These are phyloP conservation scores for Diphyllodes magnificus DNA, from an alignment of 2,113 vertebrate genomes.

Conservation along the genomic window DNA sequence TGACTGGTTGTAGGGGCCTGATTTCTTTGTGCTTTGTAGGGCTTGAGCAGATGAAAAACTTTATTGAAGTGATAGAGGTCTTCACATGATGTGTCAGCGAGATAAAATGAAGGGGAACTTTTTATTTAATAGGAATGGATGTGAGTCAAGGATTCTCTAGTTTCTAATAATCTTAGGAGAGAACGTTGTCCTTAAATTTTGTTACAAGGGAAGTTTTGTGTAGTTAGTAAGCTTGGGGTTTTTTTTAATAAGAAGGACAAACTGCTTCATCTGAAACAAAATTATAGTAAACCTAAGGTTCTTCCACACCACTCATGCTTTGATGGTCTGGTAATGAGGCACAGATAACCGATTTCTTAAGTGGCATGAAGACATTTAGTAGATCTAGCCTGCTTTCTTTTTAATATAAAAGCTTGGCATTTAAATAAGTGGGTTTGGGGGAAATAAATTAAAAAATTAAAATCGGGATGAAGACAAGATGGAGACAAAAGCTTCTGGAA, in stretches of 20 bases:
- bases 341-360: background rate
- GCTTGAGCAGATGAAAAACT: background rate
- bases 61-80: background rate
- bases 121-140: background rate
- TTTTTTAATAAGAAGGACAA: background rate
- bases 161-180: background rate
- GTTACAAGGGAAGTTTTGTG: background rate
- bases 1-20: background rate
- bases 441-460: background rate
- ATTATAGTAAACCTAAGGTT: background rate
- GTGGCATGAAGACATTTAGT: background rate
- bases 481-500: background rate
- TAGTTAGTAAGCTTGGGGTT: background rate
- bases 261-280: background rate
- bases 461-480: background rate
- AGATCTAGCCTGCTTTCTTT: background rate
- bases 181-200: background rate
- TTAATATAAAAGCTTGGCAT: background rate
- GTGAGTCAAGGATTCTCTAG: background rate
- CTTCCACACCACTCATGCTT: background rate
- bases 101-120: background rate
- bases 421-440: background rate
- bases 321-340: background rate
- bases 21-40: background rate
- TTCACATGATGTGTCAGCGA: background rate